Percentiles rank a stretch among this genome's conserved stretches.
phyloP scores from a whole-genome alignment of 1,140 invertebrate species.

The Trypoxylus dichotomus region DNA sequence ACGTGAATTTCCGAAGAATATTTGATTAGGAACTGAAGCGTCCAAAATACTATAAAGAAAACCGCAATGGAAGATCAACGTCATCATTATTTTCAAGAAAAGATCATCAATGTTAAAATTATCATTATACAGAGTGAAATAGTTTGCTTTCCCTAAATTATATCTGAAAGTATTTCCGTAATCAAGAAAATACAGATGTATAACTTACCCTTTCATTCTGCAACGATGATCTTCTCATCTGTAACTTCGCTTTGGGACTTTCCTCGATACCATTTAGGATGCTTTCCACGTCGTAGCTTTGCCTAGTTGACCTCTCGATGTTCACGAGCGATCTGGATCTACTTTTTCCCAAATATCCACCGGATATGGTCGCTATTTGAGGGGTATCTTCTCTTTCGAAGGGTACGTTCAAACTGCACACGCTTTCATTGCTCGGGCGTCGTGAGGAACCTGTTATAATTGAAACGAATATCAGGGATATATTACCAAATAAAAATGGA shows the following conservation, averaged over 20 bases:
- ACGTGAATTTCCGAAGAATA: too few relatives aligned
- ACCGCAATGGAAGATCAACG: too few relatives aligned
- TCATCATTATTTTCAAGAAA: too few relatives aligned
- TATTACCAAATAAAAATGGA: not conserved
- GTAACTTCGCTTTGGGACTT: slow-evolving; percentile 39
- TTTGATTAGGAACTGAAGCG: too few relatives aligned
- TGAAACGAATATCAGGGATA: not conserved
- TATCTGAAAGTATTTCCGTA: too few relatives aligned
- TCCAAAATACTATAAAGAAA: too few relatives aligned
- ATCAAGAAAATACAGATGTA: too few relatives aligned
- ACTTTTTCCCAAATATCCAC: slow-evolving; percentile 29
- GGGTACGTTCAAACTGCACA: slow-evolving; percentile 46
- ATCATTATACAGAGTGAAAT: too few relatives aligned
- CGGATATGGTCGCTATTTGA: slow-evolving; percentile 31
- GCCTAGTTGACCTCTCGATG: slow-evolving; percentile 36
- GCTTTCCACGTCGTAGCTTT: slow-evolving; percentile 33
- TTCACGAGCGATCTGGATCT: slow-evolving; percentile 45
- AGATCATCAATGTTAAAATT: too few relatives aligned
- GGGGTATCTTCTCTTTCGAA: slow-evolving; percentile 39
- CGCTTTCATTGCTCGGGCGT: slow-evolving; percentile 48
- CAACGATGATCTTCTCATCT: slow-evolving; percentile 42
- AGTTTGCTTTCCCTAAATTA: too few relatives aligned
- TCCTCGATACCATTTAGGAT: slow-evolving; percentile 47
- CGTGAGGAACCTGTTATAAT: slow-evolving; percentile 43
- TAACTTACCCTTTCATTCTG: slow-evolving; percentile 43